These are phyloP conservation scores for Cassiopea andromeda DNA, from an alignment of 30 jellyfish, hydroid and myxozoan genomes.

Conservation along the genomic window DNA sequence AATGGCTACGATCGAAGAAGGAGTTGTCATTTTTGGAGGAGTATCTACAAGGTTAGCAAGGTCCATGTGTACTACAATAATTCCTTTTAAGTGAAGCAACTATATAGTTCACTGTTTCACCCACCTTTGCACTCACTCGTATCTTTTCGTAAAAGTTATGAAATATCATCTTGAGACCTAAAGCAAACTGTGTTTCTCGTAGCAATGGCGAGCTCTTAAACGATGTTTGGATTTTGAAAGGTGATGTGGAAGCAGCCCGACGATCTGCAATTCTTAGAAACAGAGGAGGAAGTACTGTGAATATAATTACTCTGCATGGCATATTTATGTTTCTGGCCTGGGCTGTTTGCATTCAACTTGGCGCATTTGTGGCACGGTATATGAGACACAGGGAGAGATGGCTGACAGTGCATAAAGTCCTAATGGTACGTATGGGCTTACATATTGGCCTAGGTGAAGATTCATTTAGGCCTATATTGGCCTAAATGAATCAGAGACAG, in stretches of 20 bases:
- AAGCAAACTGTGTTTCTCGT: neutral
- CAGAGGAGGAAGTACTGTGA: slow-evolving; percentile 24
- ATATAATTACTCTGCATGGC: slow-evolving; percentile 64
- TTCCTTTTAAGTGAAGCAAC: neutral
- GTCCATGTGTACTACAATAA: neutral
- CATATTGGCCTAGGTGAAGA: too few relatives aligned
- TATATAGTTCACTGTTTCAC: too few relatives aligned
- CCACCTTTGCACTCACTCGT: neutral
- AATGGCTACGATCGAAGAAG: slow-evolving; percentile 42
- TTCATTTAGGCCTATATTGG: too few relatives aligned
- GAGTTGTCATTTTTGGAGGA: slow-evolving; percentile 61
- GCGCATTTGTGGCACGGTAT: slow-evolving; percentile 76
- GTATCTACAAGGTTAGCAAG: slow-evolving; percentile 38
- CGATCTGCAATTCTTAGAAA: slow-evolving; percentile 48
- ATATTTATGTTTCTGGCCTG: slow-evolving; percentile 69
- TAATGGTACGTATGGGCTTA: slow-evolving; percentile 19
- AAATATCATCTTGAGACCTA: neutral
- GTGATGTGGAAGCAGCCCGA: slow-evolving; percentile 27
- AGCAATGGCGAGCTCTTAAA: slow-evolving; percentile 45
- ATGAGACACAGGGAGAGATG: slow-evolving; percentile 58
- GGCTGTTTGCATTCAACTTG: slow-evolving; percentile 68
- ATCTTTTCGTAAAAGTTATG: neutral
- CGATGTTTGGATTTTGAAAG: slow-evolving; percentile 62
- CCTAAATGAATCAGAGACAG: too few relatives aligned
- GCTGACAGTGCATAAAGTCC: slow-evolving; percentile 54